These are phyloP conservation scores for Amphiura filiformis DNA, from an alignment of 35 echinoderm and acorn worm genomes.

Conservation along the genomic window DNA sequence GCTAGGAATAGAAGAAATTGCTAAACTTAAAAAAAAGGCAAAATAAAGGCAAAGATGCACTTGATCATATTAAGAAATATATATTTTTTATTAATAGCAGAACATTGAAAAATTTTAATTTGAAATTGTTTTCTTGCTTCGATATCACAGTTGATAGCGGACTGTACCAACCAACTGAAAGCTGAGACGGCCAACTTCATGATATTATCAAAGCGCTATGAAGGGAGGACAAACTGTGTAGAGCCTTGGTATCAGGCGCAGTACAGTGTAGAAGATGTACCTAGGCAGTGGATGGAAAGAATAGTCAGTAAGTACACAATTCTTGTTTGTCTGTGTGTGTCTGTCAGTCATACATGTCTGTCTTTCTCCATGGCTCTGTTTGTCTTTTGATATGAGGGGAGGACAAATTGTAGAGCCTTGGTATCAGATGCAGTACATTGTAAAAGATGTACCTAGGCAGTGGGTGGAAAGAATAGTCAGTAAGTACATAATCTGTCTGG, in stretches of 20 bases:
- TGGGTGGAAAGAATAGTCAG: slow-evolving; percentile 63
- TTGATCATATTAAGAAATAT: no score
- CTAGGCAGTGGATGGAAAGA: slow-evolving; percentile 61
- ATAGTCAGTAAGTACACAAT: slow-evolving; percentile 51
- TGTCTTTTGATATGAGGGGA: slow-evolving; percentile 35
- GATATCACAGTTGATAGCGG: slow-evolving; percentile 57
- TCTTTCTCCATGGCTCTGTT: no score
- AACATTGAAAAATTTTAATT: no score
- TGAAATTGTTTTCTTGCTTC: background rate
- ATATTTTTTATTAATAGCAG: no score
- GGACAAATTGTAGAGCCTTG: slow-evolving; percentile 59
- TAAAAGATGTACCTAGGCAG: slow-evolving; percentile 55
- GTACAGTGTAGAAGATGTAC: slow-evolving; percentile 57
- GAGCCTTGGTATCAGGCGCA: slow-evolving; percentile 75
- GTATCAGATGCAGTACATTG: slow-evolving; percentile 64
- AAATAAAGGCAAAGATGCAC: no score
- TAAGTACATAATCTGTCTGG: slow-evolving; percentile 26
- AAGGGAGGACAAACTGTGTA: slow-evolving; percentile 24
- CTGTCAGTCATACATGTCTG: no score
- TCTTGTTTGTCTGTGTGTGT: no score
- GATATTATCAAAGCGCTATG: slow-evolving; percentile 68
- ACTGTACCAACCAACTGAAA: slow-evolving; percentile 50
- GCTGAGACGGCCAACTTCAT: slow-evolving; percentile 78
- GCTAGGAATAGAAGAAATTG: no score
- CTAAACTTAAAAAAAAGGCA: no score